phyloP scores from a whole-genome alignment of 2,888 invertebrate genomes.

The Melieria crassipennis region DNA sequence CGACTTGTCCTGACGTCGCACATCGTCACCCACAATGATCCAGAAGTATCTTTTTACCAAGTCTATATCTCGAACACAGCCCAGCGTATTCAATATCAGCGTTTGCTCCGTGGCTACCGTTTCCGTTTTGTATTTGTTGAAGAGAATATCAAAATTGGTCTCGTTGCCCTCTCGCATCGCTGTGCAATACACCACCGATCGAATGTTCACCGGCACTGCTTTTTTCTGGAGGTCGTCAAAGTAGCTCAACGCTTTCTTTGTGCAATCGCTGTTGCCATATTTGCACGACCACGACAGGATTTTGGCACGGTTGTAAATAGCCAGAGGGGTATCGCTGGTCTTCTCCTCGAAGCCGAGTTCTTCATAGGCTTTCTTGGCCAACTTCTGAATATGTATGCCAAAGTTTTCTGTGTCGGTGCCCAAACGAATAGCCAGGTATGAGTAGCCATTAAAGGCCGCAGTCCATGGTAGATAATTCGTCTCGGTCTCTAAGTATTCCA shows the following conservation, averaged over 20 bases:
- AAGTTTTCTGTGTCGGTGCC: conserved; percentile 53
- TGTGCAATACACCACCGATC: conserved; percentile 79
- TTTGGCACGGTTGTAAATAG: conserved; percentile 71
- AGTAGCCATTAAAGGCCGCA: conserved; percentile 69
- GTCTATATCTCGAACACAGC: conserved; percentile 74
- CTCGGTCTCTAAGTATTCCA: conserved; percentile 76
- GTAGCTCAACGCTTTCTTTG: conserved; percentile 64
- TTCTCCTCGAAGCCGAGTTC: conserved; percentile 67
- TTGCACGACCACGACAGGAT: conserved; percentile 74
- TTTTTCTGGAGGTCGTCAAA: conserved; percentile 56
- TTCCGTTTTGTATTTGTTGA: conserved; percentile 70
- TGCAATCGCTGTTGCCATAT: conserved; percentile 71
- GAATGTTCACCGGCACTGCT: conserved; percentile 71
- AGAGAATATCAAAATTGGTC: conserved; percentile 74
- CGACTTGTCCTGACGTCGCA: conserved; percentile 62
- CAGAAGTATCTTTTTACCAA: conserved; percentile 69
- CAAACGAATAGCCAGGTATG: conserved; percentile 59
- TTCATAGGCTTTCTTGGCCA: conserved; percentile 67
- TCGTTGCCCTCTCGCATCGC: conserved; percentile 73
- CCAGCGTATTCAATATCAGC: conserved; percentile 73
- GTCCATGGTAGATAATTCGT: conserved; percentile 83
- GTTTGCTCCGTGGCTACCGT: conserved; percentile 77
- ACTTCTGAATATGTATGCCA: conserved; percentile 64
- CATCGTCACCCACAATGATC: conserved; percentile 66
- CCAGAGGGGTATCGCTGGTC: conserved; percentile 67